Percentiles rank a stretch among this genome's conserved stretches.
Conservation (phyloP, 2,888 invertebrate genomes). For the Spialia ferax region DNA sequence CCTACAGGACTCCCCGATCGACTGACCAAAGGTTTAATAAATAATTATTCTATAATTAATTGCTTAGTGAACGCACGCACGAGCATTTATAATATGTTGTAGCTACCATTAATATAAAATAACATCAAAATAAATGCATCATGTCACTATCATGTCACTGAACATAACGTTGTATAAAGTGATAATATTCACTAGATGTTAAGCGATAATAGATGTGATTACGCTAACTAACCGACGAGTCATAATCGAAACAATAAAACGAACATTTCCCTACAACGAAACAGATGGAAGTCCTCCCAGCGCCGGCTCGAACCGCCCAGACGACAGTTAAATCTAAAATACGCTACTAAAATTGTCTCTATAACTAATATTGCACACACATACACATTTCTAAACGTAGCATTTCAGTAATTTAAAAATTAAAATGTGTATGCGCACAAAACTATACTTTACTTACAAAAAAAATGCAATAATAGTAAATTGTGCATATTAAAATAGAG, state of each 20-base stretch:
- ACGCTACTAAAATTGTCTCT: conserved; percentile 70
- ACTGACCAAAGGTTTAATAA: conserved; percentile 68
- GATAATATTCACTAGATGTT: conserved; percentile 75
- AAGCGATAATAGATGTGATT: conserved; percentile 79
- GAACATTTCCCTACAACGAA: conserved; percentile 57
- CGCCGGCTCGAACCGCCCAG: conserved; percentile 47
- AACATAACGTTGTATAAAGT: conserved; percentile 77
- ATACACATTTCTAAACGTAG: conserved; percentile 82
- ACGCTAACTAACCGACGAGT: conserved; percentile 77
- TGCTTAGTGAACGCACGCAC: conserved; percentile 76
- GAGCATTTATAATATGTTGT: conserved; percentile 82
- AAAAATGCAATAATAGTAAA: conserved; percentile 79
- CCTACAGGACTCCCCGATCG: conserved; percentile 50
- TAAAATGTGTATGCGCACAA: conserved; percentile 84
- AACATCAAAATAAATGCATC: conserved; percentile 86
- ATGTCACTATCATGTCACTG: conserved; percentile 83
- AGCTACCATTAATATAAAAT: conserved; percentile 85
- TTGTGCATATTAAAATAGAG: conserved; percentile 83
- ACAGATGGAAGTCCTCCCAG: conserved; percentile 64
- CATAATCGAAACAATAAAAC: conserved; percentile 58
- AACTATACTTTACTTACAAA: conserved; percentile 72
- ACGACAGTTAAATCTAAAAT: conserved; percentile 65
- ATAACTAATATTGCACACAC: conserved; percentile 87
- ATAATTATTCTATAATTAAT: conserved; percentile 79
- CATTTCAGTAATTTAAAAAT: conserved; percentile 66